Evolutionary conservation across 2,113 vertebrate species (phyloP), one percentile per base, ranked within the genome.

Genomic region (Lates calcarifer): DNA sequence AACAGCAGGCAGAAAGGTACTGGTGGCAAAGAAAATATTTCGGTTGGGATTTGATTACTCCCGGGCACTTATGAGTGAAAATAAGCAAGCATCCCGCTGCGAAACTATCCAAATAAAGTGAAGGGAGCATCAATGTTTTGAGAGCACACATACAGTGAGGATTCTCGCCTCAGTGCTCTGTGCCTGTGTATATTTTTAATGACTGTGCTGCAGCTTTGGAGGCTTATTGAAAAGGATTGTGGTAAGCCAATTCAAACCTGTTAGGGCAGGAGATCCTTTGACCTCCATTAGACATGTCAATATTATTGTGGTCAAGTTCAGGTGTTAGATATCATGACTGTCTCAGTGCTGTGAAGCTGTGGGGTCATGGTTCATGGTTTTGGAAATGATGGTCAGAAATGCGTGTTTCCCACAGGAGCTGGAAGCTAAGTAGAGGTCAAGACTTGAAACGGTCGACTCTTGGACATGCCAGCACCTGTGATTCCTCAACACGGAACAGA

Each of bases 21-120:
- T 77, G 83, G 81, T 58, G 67, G 87, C 80, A 93, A 88, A 89
- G 87, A 91, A 91, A 93, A 94, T 91, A 91, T 93, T 94, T 93
- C 65, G 92, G 61, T 91, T 91, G 83, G 91, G 89, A 89, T 93
- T 92, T 90, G 79, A 93, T 91, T 92, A 90, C 91, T 82, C 83
- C 83, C 2, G 71, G 85, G 85, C 90, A 93, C 92, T 93, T 94
- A 89, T 80, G 77, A 71, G 79, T 15, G 64, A 92, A 93, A 93
- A 93, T 85, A 93, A 93, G 82, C 93, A 91, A 75, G 70, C 77
- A 88, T 91, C 84, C 87, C 47, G 39, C 71, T 18, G 82, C 45
- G 87, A 87, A 91, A 82, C 91, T 93, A 89, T 93, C 85, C 89
- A 93, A 93, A 94, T 86, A 93, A 90, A 89, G 82, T 5, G 63